Evolutionary conservation across 2,888 invertebrate species (phyloP).

Genomic region (Sesia apiformis): DNA sequence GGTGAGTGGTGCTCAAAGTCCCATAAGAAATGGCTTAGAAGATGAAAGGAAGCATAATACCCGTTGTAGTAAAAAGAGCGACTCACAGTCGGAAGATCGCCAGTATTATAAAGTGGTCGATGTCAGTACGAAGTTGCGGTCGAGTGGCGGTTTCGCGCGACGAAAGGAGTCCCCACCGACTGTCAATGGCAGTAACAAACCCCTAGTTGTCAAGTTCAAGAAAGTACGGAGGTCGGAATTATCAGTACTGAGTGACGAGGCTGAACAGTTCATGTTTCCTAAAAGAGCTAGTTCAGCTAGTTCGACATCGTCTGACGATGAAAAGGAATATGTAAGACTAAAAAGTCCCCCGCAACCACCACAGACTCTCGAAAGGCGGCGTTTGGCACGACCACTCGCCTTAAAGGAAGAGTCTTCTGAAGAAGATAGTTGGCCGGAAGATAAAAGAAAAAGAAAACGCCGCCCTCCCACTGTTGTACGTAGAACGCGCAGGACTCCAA

Average conservation of each 20-base stretch:
- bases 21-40: slow-evolving; percentile 44
- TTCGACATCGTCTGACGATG: slow-evolving; percentile 74
- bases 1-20: slow-evolving; percentile 36
- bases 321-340: slow-evolving; percentile 54
- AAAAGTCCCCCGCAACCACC: slow-evolving; percentile 47
- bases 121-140: slow-evolving; percentile 79
- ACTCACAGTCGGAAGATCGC: slow-evolving; percentile 31
- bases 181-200: slow-evolving; percentile 70
- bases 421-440: slow-evolving; percentile 60
- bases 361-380: slow-evolving; percentile 34
- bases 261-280: slow-evolving; percentile 91
- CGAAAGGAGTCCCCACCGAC: slow-evolving; percentile 49
- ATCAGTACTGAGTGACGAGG: slow-evolving; percentile 86
- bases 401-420: slow-evolving; percentile 64
- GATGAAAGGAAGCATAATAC: slow-evolving; percentile 50
- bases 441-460: slow-evolving; percentile 38
- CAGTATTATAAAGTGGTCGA: slow-evolving; percentile 84
- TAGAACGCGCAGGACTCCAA: slow-evolving; percentile 22
- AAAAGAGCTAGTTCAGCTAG: slow-evolving; percentile 75
- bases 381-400: slow-evolving; percentile 52
- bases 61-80: slow-evolving; percentile 40
- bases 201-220: slow-evolving; percentile 83
- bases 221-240: slow-evolving; percentile 84
- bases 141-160: slow-evolving; percentile 63
- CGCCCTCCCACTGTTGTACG: slow-evolving; percentile 27